Evolutionary conservation across 2,113 vertebrate species (phyloP).

Genomic region (Gorilla gorilla): DNA sequence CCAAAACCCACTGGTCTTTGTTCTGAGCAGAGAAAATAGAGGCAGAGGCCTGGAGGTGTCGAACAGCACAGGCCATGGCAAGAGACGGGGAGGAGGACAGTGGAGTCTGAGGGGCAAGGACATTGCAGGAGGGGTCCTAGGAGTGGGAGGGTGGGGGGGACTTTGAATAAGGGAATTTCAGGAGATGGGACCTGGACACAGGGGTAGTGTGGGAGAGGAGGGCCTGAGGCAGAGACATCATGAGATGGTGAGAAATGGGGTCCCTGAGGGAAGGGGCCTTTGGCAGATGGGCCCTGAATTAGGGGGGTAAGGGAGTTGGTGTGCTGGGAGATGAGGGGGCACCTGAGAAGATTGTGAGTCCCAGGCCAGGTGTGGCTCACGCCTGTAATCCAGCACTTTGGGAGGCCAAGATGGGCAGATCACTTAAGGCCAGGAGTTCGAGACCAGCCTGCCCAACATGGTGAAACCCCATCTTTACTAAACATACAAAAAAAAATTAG

Average conservation of each 20-base stretch:
- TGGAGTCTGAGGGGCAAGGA: neutral
- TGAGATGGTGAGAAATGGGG: neutral
- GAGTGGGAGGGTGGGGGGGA: too few relatives aligned
- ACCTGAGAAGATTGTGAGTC: neutral
- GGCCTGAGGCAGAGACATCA: neutral
- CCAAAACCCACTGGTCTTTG: too few relatives aligned
- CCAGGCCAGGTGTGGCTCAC: too few relatives aligned
- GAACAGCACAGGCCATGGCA: fast-evolving
- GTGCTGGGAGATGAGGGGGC: neutral
- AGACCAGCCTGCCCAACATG: too few relatives aligned
- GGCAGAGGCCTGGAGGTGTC: neutral
- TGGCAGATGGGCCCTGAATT: neutral
- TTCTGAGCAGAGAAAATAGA: neutral
- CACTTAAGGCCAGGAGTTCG: too few relatives aligned
- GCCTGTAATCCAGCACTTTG: too few relatives aligned
- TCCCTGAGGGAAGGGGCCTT: neutral
- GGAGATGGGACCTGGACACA: neutral
- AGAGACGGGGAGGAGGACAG: neutral
- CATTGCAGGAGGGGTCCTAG: neutral
- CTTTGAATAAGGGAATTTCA: neutral
- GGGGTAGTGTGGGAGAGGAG: neutral
- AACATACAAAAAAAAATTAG: too few relatives aligned
- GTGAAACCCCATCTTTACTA: too few relatives aligned
- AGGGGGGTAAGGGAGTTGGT: neutral
- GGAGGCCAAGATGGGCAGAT: too few relatives aligned